These are phyloP conservation scores for Pyrocephalus nanus DNA, from an alignment of 2,797 vertebrate genomes.

Conservation along the genomic window DNA sequence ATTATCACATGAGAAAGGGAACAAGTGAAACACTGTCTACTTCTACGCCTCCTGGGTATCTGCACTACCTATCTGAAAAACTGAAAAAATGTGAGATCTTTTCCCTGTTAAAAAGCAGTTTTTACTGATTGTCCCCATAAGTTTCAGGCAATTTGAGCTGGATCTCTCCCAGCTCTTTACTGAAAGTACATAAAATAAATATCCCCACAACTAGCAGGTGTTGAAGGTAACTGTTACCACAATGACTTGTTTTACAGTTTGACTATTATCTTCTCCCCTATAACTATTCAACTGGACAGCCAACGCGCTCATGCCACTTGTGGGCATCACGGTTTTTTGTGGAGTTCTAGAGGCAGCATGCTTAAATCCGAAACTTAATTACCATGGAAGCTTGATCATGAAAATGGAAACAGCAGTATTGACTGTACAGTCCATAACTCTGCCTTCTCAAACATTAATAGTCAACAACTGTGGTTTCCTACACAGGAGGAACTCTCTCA, in stretches of 20 bases:
- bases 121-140: fast-evolving
- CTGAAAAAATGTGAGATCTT: neutral
- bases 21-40: neutral
- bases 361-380: neutral
- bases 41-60: neutral
- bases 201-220: neutral
- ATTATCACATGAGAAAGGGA: neutral
- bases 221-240: neutral
- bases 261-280: neutral
- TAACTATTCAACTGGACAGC: neutral
- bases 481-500: neutral
- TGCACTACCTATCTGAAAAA: neutral
- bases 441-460: neutral
- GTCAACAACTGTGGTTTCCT: neutral
- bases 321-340: neutral
- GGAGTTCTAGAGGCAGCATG: neutral
- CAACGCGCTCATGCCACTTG: neutral
- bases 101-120: neutral
- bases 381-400: neutral
- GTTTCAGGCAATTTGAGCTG: neutral
- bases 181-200: neutral
- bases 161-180: neutral
- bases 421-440: neutral
- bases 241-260: neutral
- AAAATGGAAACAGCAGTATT: neutral